Base-by-base conservation (phyloP, 2,888 invertebrate genomes). In the Cerceris ruficornis region DNA sequence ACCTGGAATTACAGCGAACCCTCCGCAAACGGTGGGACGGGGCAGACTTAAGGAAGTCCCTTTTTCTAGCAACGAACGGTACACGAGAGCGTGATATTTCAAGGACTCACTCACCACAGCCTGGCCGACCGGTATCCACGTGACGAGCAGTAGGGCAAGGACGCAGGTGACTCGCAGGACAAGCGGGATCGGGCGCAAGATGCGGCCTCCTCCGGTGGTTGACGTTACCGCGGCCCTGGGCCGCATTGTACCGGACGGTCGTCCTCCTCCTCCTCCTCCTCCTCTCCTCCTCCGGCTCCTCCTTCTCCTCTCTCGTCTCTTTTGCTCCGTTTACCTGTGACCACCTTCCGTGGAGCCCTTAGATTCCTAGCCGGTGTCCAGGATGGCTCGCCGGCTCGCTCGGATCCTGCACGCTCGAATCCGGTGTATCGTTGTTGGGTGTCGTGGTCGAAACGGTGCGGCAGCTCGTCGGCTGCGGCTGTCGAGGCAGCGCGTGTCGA, bases 71-170 rank as follows among this genome's bases (percentile, higher is more conserved):
- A 60, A 55, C 15, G 43, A 70, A 59, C 61, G 58, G 49, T 66
- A 14, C n/a, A 58, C 59, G 69, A 55, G 72, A 70, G 42, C 17
- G 64, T 42, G 46, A 67, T 73, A 76, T 59, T 73, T 43, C 54
- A 81, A 81, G 69, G 70, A 79, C 66, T 75, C 79, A 90, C 90
- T 90, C 81, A 90, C 90, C 86, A 86, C 88, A 78, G 90, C 88
- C 46, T 88, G 82, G 75, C 71, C 65, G 77, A 77, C 69, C 72
- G 85, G 83, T 73, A 85, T 77, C 84, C 85, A 85, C 70, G 80
- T 73, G 73, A 84, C 75, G 72, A 87, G 50, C 66, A 87, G 78
- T 65, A 88, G 78, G 75, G 82, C 86, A 81, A 90, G 84, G 81
- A 87, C 78, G 73, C 80, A 86, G 84, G 71, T 70, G 80, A 73